Evolutionary conservation across 2,888 invertebrate genomes (phyloP), one percentile per base, ranked within the genome.

Genomic region (Lysandra coridon): DNA sequence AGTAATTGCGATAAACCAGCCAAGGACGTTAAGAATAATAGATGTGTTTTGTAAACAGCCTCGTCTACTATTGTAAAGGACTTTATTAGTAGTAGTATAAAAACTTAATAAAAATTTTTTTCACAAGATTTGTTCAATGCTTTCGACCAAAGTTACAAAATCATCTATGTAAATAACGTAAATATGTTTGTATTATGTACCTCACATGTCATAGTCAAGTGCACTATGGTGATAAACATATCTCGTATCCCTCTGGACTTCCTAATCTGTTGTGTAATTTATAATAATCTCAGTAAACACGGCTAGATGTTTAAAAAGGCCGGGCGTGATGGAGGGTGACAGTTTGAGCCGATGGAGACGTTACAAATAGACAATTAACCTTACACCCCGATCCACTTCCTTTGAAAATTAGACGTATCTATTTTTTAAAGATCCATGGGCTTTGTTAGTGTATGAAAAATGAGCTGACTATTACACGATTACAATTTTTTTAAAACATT

Each of bases 361-460:
- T 85, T 87, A 91, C 92, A 91, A 92, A 93, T 91, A 86, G 89
- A 82, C 90, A 87, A 90, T 92, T 91, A 91, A 89, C 87, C 87
- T 86, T 84, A 83, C 81, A 85, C 84, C 85, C 90, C 85, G 88
- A 88, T 82, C 82, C 69, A 81, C 80, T 82, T 57, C 57, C 57
- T 57, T 83, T 74, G 78, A 81, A 82, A 77, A 80, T 81, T 81
- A 30, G 76, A 33, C 49, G 53, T 12, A 53, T 75, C 49, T 23
- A 23, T 53, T 75, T 75, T 75, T 75, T 53, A 5, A 3, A 49
- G 53, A 75, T 49, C 75, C 2, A 30, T 44, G 12, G 44, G 75
- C 2, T 75, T 44, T 75, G 23, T 17, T 17, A 53, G 2, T 1
- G 14, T 14, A 57, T 57, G 14, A 17, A 57, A 57, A 4, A 17